Evolutionary conservation across 2,797 vertebrate genomes (phyloP).

Genomic region (Columba guinea): DNA sequence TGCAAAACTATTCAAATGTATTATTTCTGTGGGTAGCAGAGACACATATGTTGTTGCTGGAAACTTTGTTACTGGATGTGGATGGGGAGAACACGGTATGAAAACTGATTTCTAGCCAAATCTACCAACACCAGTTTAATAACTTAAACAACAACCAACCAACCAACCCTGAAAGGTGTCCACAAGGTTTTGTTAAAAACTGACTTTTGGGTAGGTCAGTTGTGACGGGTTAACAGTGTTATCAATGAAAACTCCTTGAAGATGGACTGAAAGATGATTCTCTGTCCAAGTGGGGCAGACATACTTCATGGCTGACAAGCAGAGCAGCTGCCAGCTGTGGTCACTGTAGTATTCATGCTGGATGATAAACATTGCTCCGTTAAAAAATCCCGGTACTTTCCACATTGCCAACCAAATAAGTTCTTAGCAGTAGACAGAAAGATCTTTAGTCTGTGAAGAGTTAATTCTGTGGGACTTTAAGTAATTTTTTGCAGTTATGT

Average conservation of each 20-base stretch:
- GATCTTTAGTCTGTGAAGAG: neutral
- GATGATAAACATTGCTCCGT: neutral
- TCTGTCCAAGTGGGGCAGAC: neutral
- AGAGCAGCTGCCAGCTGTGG: constrained; percentile 48
- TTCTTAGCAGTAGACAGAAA: neutral
- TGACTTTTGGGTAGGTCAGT: neutral
- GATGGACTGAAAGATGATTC: neutral
- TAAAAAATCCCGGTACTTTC: neutral
- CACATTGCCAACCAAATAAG: neutral
- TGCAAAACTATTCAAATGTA: neutral
- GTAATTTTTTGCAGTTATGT: neutral
- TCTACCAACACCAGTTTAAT: neutral
- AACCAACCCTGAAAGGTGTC: neutral
- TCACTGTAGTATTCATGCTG: neutral
- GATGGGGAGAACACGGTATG: neutral
- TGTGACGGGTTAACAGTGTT: neutral
- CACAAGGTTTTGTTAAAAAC: neutral
- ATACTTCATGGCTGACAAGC: neutral
- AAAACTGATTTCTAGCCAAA: neutral
- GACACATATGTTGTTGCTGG: neutral
- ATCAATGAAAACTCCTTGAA: neutral
- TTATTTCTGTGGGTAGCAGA: neutral
- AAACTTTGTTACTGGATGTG: neutral
- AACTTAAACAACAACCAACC: neutral
- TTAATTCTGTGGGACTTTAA: neutral